A percentile compares a stretch with the other conserved stretches of the same genome.
Evolutionary conservation across 2,888 invertebrate species (phyloP).

Genomic region (Trissonchulus sp.): DNA sequence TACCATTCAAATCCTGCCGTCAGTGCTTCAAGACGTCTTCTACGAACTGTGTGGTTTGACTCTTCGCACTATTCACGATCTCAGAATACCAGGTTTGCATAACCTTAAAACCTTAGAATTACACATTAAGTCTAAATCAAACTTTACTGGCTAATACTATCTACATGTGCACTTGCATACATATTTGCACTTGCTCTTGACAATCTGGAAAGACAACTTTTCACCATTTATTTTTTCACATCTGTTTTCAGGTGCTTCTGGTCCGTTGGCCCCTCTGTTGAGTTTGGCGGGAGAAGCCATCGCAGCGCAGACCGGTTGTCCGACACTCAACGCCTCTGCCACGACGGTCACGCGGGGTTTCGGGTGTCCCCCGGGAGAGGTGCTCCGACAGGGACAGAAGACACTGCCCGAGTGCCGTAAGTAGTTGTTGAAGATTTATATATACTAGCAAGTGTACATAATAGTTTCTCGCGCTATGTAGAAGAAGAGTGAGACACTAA

Average conservation of each 20-base stretch:
- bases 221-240: too few relatives aligned
- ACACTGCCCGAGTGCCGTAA: constrained; percentile 78
- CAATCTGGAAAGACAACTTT: too few relatives aligned
- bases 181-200: too few relatives aligned
- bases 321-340: constrained; percentile 70
- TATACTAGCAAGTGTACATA: background rate
- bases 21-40: constrained; percentile 77
- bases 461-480: background rate
- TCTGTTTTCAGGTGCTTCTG: constrained; percentile 39
- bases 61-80: constrained; percentile 81
- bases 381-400: constrained; percentile 70
- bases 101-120: too few relatives aligned
- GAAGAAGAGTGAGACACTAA: too few relatives aligned
- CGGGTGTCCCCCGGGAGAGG: constrained; percentile 85
- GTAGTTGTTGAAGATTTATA: constrained; percentile 55
- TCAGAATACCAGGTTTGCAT: constrained; percentile 71
- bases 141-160: too few relatives aligned
- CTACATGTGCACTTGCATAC: too few relatives aligned
- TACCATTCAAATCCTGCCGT: constrained; percentile 75
- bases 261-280: constrained; percentile 44
- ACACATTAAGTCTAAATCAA: too few relatives aligned
- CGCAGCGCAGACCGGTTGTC: constrained; percentile 64
- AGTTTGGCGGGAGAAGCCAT: constrained; percentile 42
- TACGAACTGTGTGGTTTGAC: constrained; percentile 93
- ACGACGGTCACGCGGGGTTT: constrained; percentile 80